Evolutionary conservation across 2,797 vertebrate genomes (phyloP).

Genomic region (Phrynocephalus guinanensis): DNA sequence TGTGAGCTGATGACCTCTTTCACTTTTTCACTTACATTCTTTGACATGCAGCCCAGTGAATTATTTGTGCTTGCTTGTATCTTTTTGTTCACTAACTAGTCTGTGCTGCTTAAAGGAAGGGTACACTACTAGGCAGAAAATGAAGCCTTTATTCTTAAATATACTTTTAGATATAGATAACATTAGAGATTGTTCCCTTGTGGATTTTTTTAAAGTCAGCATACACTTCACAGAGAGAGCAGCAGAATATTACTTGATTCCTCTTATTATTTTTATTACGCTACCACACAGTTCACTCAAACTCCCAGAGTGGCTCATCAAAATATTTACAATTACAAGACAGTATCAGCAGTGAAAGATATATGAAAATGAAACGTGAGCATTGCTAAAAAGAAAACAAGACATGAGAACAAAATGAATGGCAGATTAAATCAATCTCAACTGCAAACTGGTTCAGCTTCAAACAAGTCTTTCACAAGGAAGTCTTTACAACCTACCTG

Average conservation of each 20-base stretch:
- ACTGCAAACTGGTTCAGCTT: not conserved
- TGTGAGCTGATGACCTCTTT: constrained; percentile 10
- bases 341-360: not conserved
- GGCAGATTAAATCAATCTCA: not conserved
- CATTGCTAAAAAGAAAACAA: not conserved
- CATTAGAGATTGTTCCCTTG: not conserved
- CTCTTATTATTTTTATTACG: not conserved
- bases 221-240: constrained; percentile 16
- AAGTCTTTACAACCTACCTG: not conserved
- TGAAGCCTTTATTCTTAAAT: constrained; percentile 16
- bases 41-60: not conserved
- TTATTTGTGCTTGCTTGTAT: constrained; percentile 41
- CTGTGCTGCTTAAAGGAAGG: constrained; percentile 11
- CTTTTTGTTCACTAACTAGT: constrained; percentile 36
- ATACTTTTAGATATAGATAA: constrained; percentile 25
- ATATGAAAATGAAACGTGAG: not conserved
- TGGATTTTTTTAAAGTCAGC: not conserved
- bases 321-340: not conserved
- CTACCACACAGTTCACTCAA: not conserved
- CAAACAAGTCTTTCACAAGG: not conserved
- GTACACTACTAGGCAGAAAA: constrained; percentile 15
- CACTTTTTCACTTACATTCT: constrained; percentile 31
- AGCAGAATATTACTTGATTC: not conserved
- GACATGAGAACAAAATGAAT: not conserved
- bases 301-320: not conserved